phyloP scores from a whole-genome alignment of 2,888 invertebrate genomes.

The Ischnura elegans region DNA sequence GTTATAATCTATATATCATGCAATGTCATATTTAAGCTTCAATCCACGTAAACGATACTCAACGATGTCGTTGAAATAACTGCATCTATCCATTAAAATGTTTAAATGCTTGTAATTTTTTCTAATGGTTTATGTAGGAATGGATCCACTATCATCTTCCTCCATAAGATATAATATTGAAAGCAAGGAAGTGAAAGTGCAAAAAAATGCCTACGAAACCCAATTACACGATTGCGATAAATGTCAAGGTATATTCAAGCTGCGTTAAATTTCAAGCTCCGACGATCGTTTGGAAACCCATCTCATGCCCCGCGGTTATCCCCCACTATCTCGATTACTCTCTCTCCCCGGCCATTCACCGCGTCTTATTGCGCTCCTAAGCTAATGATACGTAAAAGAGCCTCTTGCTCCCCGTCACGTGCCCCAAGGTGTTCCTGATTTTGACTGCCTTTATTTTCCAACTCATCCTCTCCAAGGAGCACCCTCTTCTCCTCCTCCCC shows the following conservation, averaged over 20 bases:
- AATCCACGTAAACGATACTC: no score
- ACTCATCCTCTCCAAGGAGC: background rate
- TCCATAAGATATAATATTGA: no score
- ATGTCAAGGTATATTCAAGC: no score
- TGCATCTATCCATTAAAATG: no score
- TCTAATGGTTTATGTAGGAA: no score
- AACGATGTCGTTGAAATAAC: no score
- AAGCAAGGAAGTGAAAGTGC: no score
- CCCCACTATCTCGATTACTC: background rate
- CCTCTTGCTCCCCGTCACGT: background rate
- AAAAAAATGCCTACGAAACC: no score
- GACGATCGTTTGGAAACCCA: background rate
- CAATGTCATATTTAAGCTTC: no score
- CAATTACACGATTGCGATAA: background rate
- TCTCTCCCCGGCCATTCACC: background rate
- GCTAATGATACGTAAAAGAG: background rate
- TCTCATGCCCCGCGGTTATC: background rate
- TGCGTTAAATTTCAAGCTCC: background rate
- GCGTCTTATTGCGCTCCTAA: background rate
- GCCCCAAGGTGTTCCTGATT: constrained; percentile 18
- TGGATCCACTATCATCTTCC: no score
- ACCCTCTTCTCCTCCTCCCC: background rate
- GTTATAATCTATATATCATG: no score
- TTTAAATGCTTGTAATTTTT: no score
- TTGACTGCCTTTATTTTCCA: background rate